Base-by-base conservation (phyloP, 2,888 invertebrate genomes). In the Apodemia arnacis region DNA sequence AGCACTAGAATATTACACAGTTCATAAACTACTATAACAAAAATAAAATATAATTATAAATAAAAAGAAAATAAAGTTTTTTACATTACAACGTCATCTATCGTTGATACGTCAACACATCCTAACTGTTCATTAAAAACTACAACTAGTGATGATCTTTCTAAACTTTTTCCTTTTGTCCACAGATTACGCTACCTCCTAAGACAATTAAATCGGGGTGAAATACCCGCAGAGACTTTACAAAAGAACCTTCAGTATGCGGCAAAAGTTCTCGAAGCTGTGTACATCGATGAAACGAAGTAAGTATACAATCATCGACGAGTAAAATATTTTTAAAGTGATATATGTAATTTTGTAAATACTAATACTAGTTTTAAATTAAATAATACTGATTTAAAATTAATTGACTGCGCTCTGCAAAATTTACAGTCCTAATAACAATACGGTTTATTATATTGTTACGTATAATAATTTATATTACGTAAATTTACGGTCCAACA, bases 211-310 rank as follows among this genome's bases (percentile, higher is more conserved):
- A 99, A 99, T 96, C 98, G 99, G 96, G 99, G 99, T 96, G 99
- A 99, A 98, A 99, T 99, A 95, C 99, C 99, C 49, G 99, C 99
- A 93, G 99, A 99, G 96, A 99, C 99, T 92, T 98, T 99, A 95
- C 99, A 99, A 98, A 99, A 99, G 97, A 99, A 99, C 98, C 98
- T 99, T 93, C 99, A 99, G 95, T 99, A 99, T 97, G 99, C 99
- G 81, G 99, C 99, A 24, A 99, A 99, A 95, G 99, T 99, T 73
- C 98, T 99, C 91, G 99, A 99, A 98, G 99, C 99, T 18, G 99
- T 99, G 92, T 99, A 99, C 98, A 99, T 99, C 96, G 99, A 99
- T 96, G 99, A 99, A 97, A 99, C 99, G 96, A 99, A 99, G 99
- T 99, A 99, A 98, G 99, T 99, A 97, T 87, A 78, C 15, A 74